phyloP scores from a whole-genome alignment of 2,113 vertebrate species.

The Oreochromis spilurus region DNA sequence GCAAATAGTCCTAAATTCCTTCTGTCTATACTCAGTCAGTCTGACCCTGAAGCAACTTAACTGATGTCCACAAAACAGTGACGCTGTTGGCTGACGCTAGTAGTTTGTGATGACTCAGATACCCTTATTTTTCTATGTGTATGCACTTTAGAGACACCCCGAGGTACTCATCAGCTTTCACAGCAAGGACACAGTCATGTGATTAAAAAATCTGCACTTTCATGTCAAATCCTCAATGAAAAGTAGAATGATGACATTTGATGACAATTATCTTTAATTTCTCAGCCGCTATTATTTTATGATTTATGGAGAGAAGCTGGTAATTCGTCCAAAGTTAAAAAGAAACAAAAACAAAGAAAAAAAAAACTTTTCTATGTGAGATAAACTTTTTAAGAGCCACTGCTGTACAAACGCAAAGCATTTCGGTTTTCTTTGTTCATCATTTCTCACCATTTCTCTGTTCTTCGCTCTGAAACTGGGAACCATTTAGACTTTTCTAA shows the following conservation, averaged over 20 bases:
- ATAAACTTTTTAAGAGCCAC: neutral
- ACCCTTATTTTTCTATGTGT: constrained; percentile 30
- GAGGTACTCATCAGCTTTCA: constrained; percentile 36
- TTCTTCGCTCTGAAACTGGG: constrained; percentile 15
- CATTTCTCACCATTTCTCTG: neutral
- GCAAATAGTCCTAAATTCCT: neutral
- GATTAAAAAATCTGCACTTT: neutral
- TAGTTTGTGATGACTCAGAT: neutral
- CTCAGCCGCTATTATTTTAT: neutral
- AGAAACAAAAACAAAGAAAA: neutral
- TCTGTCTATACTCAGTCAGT: neutral
- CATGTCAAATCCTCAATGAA: neutral
- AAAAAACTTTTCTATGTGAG: neutral
- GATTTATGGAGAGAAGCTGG: neutral
- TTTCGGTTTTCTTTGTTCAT: neutral
- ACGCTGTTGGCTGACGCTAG: neutral
- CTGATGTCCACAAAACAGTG: neutral
- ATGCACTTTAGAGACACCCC: constrained; percentile 66
- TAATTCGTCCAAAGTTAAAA: neutral
- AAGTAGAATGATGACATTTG: neutral
- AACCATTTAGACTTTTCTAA: neutral
- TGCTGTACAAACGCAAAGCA: neutral
- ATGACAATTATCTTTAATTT: neutral
- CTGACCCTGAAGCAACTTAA: neutral
- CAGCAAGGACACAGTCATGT: neutral